Evolutionary conservation across 92 coral and sea anemone species (phyloP).

Genomic region (Siderastrea radians): DNA sequence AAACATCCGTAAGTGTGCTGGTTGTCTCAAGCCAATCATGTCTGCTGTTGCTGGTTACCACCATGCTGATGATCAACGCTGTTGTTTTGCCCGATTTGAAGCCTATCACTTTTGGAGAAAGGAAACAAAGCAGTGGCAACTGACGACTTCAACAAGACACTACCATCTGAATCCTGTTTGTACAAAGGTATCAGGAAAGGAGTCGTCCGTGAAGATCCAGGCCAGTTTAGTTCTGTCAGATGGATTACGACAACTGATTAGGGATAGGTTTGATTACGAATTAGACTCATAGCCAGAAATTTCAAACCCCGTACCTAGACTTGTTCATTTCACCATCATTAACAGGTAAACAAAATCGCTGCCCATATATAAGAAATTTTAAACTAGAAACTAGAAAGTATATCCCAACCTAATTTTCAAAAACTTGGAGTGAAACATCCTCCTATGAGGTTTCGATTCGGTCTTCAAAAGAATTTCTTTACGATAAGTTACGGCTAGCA

Average conservation of each 20-base stretch:
- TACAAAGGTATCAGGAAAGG: slow-evolving; percentile 5
- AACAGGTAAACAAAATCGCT: neutral
- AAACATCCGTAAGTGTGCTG: slow-evolving; percentile 40
- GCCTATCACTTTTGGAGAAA: slow-evolving; percentile 34
- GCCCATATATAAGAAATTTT: neutral
- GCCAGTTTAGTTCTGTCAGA: slow-evolving; percentile 27
- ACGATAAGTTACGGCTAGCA: neutral
- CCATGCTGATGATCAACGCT: slow-evolving; percentile 3
- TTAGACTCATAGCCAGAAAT: slow-evolving; percentile 6
- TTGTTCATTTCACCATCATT: neutral
- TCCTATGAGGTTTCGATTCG: neutral
- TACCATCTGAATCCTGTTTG: slow-evolving; percentile 48
- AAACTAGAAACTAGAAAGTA: neutral
- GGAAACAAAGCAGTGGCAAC: slow-evolving; percentile 7
- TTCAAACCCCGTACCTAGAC: slow-evolving; percentile 4
- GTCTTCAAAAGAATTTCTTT: neutral
- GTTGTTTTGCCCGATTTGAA: slow-evolving; percentile 39
- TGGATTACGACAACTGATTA: slow-evolving; percentile 17
- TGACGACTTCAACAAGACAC: slow-evolving; percentile 27
- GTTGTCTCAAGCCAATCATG: slow-evolving; percentile 15
- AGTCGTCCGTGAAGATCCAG: neutral
- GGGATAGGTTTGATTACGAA: slow-evolving; percentile 12
- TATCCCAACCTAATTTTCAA: neutral
- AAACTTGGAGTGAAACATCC: neutral
- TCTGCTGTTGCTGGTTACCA: slow-evolving; percentile 28